phyloP scores from a whole-genome alignment of 2,797 vertebrate genomes.

The Arctocebus calabarensis region DNA sequence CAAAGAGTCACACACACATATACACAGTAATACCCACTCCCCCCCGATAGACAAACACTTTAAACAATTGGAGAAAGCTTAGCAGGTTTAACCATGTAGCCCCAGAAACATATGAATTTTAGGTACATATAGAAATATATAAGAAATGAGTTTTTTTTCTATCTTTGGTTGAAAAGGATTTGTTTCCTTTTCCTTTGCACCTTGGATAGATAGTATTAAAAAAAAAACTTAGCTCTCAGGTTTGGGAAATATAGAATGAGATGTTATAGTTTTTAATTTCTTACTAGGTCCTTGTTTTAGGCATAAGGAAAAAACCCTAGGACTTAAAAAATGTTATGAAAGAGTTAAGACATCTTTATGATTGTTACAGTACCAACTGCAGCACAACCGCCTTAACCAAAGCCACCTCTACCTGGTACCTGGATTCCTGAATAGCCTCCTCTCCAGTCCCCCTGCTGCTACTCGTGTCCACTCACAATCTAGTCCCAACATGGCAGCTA shows the following conservation, averaged over 20 bases:
- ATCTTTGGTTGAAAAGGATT: background rate
- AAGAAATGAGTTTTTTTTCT: background rate
- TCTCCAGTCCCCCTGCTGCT: background rate
- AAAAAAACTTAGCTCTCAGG: background rate
- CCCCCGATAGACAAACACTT: background rate
- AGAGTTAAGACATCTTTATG: background rate
- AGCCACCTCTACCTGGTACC: background rate
- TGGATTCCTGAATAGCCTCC: background rate
- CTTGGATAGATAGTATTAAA: background rate
- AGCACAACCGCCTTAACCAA: background rate
- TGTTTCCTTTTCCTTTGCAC: background rate
- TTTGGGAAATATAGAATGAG: background rate
- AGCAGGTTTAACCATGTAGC: background rate
- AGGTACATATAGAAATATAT: background rate
- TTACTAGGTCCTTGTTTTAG: background rate
- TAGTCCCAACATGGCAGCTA: background rate
- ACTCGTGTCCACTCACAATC: background rate
- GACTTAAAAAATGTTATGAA: background rate
- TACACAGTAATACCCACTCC: background rate
- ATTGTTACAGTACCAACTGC: background rate
- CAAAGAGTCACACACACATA: background rate
- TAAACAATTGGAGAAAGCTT: background rate
- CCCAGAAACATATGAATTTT: background rate
- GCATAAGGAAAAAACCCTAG: background rate
- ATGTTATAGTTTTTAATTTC: background rate